phyloP scores from a whole-genome alignment of 2,888 invertebrate species.

The Scaptomyza reducta region DNA sequence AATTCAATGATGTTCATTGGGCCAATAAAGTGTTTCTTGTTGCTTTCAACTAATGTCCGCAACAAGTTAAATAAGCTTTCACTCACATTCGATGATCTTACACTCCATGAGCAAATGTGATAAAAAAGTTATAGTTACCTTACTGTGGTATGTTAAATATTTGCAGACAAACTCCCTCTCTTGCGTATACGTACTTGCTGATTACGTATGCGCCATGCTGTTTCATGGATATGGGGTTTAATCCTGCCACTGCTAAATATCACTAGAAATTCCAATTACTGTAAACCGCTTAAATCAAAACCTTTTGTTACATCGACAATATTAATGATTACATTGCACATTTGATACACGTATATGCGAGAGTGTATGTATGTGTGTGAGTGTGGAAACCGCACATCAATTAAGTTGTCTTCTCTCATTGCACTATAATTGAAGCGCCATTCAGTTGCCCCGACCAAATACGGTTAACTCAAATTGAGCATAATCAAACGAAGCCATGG shows the following conservation, averaged over 20 bases:
- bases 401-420: slow-evolving; percentile 66
- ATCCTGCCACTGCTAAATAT: background rate
- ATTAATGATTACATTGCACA: slow-evolving; percentile 18
- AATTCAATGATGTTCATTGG: slow-evolving; percentile 55
- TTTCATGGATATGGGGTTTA: too few species aligned
- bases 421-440: slow-evolving; percentile 66
- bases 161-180: too few species aligned
- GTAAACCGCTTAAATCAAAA: slow-evolving; percentile 24
- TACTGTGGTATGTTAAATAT: too few species aligned
- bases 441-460: slow-evolving; percentile 26
- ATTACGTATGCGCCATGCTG: slow-evolving; percentile 22
- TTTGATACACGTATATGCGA: slow-evolving; percentile 25
- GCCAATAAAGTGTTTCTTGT: slow-evolving; percentile 3
- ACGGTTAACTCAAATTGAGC: slow-evolving; percentile 52
- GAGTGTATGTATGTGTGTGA: slow-evolving; percentile 10
- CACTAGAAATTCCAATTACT: slow-evolving; percentile 18
- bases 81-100: slow-evolving; percentile 3
- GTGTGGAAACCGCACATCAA: slow-evolving; percentile 57
- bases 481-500: slow-evolving; percentile 55
- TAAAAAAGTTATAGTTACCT: too few species aligned
- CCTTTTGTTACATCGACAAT: slow-evolving; percentile 1
- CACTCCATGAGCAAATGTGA: background rate
- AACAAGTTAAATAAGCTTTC: slow-evolving; percentile 14
- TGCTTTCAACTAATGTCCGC: slow-evolving; percentile 2
- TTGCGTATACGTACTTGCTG: slow-evolving; percentile 11